These are phyloP conservation scores for Phymanthus crucifer DNA, from an alignment of 92 coral and sea anemone species.

Conservation along the genomic window DNA sequence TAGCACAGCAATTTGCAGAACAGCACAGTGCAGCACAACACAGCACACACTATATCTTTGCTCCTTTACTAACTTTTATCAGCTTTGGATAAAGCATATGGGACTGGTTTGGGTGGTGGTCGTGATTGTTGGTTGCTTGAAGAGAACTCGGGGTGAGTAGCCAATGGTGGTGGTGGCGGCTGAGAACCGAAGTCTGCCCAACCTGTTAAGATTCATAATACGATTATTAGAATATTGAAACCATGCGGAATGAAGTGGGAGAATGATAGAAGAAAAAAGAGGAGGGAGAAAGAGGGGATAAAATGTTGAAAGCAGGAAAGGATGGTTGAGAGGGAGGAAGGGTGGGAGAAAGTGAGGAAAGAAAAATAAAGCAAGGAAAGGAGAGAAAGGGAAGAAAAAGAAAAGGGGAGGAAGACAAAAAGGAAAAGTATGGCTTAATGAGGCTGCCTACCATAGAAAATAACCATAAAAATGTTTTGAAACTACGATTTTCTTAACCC, in stretches of 20 bases:
- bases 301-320: too few species aligned
- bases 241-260: not conserved
- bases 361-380: not conserved
- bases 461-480: too few species aligned
- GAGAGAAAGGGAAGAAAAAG: not conserved
- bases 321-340: not conserved
- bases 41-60: not conserved
- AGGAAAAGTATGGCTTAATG: too few species aligned
- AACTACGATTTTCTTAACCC: too few species aligned
- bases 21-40: not conserved
- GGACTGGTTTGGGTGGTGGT: slow-evolving; percentile 91
- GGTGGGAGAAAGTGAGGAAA: not conserved
- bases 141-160: slow-evolving; percentile 65
- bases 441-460: too few species aligned
- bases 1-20: too few species aligned
- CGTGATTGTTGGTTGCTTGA: slow-evolving; percentile 43
- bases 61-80: slow-evolving; percentile 8
- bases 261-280: not conserved
- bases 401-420: not conserved
- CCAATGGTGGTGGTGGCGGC: slow-evolving; percentile 68
- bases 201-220: slow-evolving; percentile 10
- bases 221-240: not conserved
- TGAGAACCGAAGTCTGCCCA: slow-evolving; percentile 81
- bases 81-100: slow-evolving; percentile 65
- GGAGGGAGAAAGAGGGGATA: not conserved